Conservation (phyloP, 2,797 vertebrate genomes). For the Synaphobranchus kaupii region DNA sequence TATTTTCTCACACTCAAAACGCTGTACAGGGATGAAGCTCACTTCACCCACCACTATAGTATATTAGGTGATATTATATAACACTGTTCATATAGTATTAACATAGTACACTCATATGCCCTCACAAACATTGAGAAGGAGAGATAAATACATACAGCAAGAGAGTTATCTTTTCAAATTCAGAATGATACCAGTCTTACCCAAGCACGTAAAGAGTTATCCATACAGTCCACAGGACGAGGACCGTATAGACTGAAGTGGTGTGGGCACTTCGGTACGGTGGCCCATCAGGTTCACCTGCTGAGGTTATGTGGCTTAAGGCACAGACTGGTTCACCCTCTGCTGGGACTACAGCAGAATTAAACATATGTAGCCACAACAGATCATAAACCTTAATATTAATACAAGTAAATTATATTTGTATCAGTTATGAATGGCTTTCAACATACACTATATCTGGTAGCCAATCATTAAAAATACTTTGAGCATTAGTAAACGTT, state of each 20-base stretch:
- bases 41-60: too few relatives aligned
- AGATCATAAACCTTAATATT: neutral
- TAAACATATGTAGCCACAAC: neutral
- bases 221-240: neutral
- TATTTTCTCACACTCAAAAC: too few relatives aligned
- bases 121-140: too few relatives aligned
- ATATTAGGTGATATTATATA: too few relatives aligned
- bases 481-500: neutral
- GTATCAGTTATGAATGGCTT: neutral
- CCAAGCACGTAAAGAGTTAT: neutral
- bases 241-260: too few relatives aligned
- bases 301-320: neutral
- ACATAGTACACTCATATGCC: too few relatives aligned
- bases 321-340: neutral
- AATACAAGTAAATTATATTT: neutral
- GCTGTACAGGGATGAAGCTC: too few relatives aligned
- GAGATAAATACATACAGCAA: neutral
- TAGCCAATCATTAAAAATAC: neutral
- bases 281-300: neutral
- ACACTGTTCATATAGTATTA: too few relatives aligned
- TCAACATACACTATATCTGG: neutral
- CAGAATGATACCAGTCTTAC: neutral
- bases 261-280: neutral
- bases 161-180: neutral
- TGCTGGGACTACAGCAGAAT: neutral